Percentiles rank a stretch among this genome's conserved stretches.
Evolutionary conservation across 2,797 vertebrate genomes (phyloP).

Genomic region (Borostomias antarcticus): DNA sequence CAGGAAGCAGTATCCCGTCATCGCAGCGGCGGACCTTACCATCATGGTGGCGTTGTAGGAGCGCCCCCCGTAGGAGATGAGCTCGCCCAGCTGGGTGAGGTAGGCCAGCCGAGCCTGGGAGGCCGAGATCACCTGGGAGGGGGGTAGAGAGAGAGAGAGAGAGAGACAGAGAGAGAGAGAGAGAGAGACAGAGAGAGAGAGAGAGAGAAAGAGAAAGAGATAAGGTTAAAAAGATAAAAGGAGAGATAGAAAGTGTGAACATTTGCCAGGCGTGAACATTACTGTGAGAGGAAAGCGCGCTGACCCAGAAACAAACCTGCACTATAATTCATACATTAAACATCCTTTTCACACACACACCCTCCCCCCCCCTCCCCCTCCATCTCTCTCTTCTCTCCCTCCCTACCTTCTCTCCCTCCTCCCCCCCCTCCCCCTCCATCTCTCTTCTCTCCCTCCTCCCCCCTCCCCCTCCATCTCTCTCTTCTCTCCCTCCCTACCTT

Average conservation of each 20-base stretch:
- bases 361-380: too few relatives aligned
- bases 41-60: conserved; percentile 95
- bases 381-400: conserved; percentile 19
- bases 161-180: conserved; percentile 16
- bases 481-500: too few relatives aligned
- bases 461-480: conserved; percentile 78
- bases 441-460: conserved; percentile 14
- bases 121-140: conserved; percentile 82
- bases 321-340: not conserved
- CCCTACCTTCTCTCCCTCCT: not conserved
- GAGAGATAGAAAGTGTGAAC: not conserved
- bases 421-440: not conserved
- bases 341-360: not conserved
- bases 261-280: too few relatives aligned
- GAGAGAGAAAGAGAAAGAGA: not conserved
- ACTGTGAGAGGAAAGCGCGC: too few relatives aligned
- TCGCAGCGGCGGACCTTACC: conserved; percentile 74
- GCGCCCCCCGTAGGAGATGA: conserved; percentile 93
- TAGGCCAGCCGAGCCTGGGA: conserved; percentile 91
- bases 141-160: conserved; percentile 9
- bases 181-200: not conserved
- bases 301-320: not conserved
- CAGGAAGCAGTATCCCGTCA: not conserved
- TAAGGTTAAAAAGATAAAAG: not conserved
- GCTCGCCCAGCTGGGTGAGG: conserved; percentile 94